phyloP scores from a whole-genome alignment of 1,140 invertebrate species.

The Acromyrmex charruanus region DNA sequence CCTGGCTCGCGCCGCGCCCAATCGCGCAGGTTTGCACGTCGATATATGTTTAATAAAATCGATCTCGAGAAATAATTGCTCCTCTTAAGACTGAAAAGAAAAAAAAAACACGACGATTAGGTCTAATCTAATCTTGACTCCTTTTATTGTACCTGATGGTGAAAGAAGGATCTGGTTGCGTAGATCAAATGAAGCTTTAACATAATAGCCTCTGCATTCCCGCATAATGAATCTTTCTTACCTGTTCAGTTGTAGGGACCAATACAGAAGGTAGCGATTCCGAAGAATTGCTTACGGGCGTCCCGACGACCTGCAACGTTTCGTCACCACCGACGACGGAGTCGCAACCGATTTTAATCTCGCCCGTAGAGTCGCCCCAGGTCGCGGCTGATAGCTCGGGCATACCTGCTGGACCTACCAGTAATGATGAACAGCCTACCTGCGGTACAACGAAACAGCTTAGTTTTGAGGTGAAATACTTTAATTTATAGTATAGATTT shows the following conservation, averaged over 20 bases:
- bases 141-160: neutral
- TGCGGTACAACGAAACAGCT: conserved; percentile 82
- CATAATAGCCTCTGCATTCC: neutral
- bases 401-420: conserved; percentile 76
- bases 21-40: neutral
- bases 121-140: neutral
- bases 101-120: neutral
- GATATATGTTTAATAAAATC: conserved; percentile 3
- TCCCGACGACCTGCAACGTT: conserved; percentile 80
- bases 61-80: neutral
- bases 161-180: neutral
- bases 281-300: conserved; percentile 82
- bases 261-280: conserved; percentile 84
- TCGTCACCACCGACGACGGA: conserved; percentile 79
- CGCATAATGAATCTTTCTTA: conserved; percentile 30
- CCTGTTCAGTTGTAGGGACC: conserved; percentile 82
- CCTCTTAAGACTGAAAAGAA: neutral
- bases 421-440: conserved; percentile 81
- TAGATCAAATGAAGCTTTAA: neutral
- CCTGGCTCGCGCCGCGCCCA: conserved; percentile 10
- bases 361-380: conserved; percentile 64
- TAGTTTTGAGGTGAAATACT: conserved; percentile 81
- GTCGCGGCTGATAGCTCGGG: conserved; percentile 64
- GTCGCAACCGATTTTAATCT: conserved; percentile 74
- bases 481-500: conserved; percentile 21